Evolutionary conservation across 2,888 invertebrate genomes (phyloP).

Genomic region (Stenoptilia bipunctidactyla): DNA sequence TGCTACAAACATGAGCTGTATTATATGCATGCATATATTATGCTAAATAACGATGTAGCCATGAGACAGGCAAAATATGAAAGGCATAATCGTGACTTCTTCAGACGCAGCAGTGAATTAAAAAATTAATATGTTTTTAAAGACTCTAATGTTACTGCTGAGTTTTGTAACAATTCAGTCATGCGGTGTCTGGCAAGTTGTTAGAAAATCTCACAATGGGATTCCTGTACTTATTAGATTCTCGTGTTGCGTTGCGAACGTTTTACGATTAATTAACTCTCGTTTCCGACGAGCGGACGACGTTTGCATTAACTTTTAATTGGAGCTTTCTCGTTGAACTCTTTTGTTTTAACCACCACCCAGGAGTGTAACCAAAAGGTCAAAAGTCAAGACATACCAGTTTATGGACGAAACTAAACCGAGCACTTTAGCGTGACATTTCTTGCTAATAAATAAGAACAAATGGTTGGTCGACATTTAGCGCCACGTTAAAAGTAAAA

Average conservation of each 20-base stretch:
- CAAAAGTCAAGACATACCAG: conserved; percentile 35
- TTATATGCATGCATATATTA: neutral
- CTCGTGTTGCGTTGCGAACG: too few species aligned
- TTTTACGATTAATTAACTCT: neutral
- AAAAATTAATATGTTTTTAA: too few species aligned
- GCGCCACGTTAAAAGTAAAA: too few species aligned
- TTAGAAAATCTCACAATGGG: too few species aligned
- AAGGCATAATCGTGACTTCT: too few species aligned
- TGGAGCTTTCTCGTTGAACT: neutral
- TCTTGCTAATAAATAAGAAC: conserved; percentile 31
- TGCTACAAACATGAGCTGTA: neutral
- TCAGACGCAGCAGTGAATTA: too few species aligned
- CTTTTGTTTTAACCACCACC: neutral
- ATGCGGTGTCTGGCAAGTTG: too few species aligned
- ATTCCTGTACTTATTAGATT: too few species aligned
- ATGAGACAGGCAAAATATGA: too few species aligned
- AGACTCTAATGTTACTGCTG: too few species aligned
- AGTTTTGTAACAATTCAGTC: too few species aligned
- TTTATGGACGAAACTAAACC: conserved; percentile 44
- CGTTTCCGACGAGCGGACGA: neutral
- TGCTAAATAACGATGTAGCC: too few species aligned
- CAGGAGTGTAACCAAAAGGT: conserved; percentile 29
- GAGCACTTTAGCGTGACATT: conserved; percentile 36
- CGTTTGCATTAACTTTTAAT: neutral
- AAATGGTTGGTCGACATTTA: conserved; percentile 23